A percentile compares a stretch with the other conserved stretches of the same genome.
Evolutionary conservation across 2,888 invertebrate species (phyloP).

Genomic region (Lasioglossum figueresi): DNA sequence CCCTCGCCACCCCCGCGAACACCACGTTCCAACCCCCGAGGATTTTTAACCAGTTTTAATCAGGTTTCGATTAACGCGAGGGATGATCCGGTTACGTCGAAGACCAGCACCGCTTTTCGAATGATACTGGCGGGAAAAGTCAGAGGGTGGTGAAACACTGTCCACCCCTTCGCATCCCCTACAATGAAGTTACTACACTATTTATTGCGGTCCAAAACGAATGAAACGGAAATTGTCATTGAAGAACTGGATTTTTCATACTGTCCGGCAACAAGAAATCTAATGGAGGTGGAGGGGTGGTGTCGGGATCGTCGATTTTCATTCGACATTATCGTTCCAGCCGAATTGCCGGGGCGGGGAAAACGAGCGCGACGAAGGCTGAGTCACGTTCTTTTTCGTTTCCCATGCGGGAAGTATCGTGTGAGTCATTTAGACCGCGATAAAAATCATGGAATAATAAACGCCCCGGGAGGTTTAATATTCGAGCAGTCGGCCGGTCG

Average conservation of each 20-base stretch:
- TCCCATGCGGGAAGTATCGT: conserved; percentile 22
- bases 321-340: conserved; percentile 40
- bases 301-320: conserved; percentile 29
- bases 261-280: neutral
- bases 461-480: conserved; percentile 34
- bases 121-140: neutral
- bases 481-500: conserved; percentile 18
- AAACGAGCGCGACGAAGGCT: conserved; percentile 29
- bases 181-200: neutral
- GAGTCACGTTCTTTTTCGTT: conserved; percentile 41
- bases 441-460: conserved; percentile 61
- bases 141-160: neutral
- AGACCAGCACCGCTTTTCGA: neutral
- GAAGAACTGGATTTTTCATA: neutral
- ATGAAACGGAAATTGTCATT: neutral
- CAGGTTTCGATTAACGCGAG: neutral
- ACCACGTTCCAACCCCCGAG: neutral
- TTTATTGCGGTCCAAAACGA: neutral
- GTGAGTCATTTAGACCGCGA: conserved; percentile 65
- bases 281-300: neutral
- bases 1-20: neutral
- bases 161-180: neutral
- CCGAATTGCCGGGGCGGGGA: conserved; percentile 38
- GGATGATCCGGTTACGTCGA: neutral
- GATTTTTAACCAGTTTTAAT: neutral